Percentiles rank a stretch among this genome's conserved stretches.
Conservation (phyloP, 2,888 invertebrate species). For the Drosophila pegasa region DNA sequence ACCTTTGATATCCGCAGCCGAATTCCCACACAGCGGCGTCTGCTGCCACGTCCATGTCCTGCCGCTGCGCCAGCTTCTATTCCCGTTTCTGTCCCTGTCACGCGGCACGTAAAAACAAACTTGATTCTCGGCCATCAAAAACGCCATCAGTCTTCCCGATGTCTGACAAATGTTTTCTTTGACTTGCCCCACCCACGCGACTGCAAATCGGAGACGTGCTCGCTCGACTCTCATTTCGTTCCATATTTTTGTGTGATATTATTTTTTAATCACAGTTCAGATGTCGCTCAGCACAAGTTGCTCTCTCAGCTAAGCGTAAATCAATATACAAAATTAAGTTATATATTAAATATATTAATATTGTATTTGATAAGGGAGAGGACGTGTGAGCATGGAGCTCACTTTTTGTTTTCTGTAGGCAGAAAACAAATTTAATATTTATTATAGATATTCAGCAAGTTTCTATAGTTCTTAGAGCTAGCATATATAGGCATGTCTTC, state of each 20-base stretch:
- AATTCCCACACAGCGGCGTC: constrained; percentile 43
- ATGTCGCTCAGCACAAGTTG: constrained; percentile 10
- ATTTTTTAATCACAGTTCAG: constrained; percentile 73
- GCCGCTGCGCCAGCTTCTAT: background rate
- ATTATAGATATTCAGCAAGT: too few relatives aligned
- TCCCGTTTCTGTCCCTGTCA: constrained; percentile 53
- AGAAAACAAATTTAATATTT: background rate
- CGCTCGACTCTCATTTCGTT: constrained; percentile 45
- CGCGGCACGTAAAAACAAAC: constrained; percentile 77
- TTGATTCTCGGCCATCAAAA: constrained; percentile 81
- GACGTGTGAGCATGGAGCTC: background rate
- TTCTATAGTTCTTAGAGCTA: background rate
- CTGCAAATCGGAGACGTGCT: constrained; percentile 64
- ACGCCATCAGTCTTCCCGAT: constrained; percentile 74
- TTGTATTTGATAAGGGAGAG: background rate
- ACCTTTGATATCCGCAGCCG: constrained; percentile 74
- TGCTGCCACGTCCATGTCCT: constrained; percentile 1
- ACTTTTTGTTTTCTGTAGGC: background rate
- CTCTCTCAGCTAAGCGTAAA: constrained; percentile 5
- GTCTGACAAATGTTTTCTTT: constrained; percentile 75
- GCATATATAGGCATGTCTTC: too few relatives aligned
- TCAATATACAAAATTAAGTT: constrained; percentile 9
- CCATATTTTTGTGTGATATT: constrained; percentile 70
- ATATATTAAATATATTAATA: background rate
- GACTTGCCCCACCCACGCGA: constrained; percentile 46